phyloP scores from a whole-genome alignment of 2,113 vertebrate genomes.

The Camelus bactrianus region DNA sequence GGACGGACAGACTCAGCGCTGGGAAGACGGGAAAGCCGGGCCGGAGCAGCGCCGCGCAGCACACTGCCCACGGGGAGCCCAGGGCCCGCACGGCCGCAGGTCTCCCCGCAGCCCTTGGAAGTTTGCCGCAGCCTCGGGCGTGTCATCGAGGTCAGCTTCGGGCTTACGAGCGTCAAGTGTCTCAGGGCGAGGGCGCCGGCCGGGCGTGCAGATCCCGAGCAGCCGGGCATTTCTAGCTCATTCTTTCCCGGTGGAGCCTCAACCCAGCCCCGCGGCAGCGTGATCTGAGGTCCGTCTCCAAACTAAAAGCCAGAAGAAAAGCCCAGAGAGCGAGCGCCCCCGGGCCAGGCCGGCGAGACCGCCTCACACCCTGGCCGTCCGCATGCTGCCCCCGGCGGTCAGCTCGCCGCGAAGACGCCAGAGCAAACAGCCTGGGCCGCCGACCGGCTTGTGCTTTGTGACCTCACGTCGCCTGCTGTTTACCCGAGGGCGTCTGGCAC shows the following conservation, averaged over 20 bases:
- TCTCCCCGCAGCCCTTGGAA: too few relatives aligned
- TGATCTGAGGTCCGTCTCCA: background rate
- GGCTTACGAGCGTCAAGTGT: too few relatives aligned
- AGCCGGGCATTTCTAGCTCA: too few relatives aligned
- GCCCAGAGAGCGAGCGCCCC: background rate
- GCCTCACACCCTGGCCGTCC: background rate
- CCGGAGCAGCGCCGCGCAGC: too few relatives aligned
- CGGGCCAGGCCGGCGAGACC: rapidly evolving
- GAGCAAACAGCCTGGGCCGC: background rate
- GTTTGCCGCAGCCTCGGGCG: background rate
- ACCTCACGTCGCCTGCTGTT: background rate
- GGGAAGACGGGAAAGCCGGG: too few relatives aligned
- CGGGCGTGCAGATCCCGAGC: background rate
- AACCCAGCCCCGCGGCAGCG: background rate
- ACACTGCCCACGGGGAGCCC: too few relatives aligned
- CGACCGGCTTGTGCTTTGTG: background rate
- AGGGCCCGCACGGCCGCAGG: too few relatives aligned
- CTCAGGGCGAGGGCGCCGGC: rapidly evolving
- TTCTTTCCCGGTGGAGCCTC: background rate
- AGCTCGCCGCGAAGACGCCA: background rate
- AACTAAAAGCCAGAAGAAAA: too few relatives aligned
- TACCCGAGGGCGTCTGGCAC: background rate
- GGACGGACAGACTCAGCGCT: too few relatives aligned
- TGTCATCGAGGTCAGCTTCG: too few relatives aligned
- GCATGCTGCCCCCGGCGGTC: background rate